phyloP scores from a whole-genome alignment of 2,113 vertebrate species.

The Amia ocellicauda region DNA sequence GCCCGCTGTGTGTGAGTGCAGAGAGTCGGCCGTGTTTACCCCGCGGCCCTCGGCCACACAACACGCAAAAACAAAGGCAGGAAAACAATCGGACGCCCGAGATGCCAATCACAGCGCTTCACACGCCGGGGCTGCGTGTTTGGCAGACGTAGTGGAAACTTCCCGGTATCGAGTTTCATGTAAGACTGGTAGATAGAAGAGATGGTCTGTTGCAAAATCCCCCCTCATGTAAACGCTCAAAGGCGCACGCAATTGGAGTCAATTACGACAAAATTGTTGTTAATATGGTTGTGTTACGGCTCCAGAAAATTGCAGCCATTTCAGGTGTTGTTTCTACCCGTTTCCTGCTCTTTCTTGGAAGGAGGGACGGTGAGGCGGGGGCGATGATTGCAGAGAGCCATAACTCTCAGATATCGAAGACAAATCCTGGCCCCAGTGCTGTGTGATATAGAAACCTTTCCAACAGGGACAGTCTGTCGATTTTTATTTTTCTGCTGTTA shows the following conservation, averaged over 20 bases:
- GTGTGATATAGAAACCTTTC: too few relatives aligned
- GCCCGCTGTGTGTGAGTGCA: too few relatives aligned
- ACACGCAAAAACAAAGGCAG: conserved; percentile 15
- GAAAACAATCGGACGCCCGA: too few relatives aligned
- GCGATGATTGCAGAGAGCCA: background rate
- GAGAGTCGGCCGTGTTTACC: conserved; percentile 1
- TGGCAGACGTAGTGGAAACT: conserved; percentile 23
- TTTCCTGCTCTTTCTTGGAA: background rate
- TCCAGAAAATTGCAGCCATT: conserved; percentile 1
- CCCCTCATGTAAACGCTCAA: conserved; percentile 5
- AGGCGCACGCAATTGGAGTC: background rate
- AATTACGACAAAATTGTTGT: background rate
- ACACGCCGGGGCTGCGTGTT: conserved; percentile 30
- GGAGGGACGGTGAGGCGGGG: background rate
- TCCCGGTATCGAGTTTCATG: conserved; percentile 9
- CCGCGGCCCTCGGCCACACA: background rate
- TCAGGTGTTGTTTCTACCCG: background rate
- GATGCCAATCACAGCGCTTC: background rate
- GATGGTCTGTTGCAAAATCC: background rate
- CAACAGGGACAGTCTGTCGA: too few relatives aligned
- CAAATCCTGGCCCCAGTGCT: too few relatives aligned
- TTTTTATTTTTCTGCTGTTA: too few relatives aligned
- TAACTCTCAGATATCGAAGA: conserved; percentile 1
- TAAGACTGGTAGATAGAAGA: conserved; percentile 6
- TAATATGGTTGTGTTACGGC: conserved; percentile 5